phyloP scores from a whole-genome alignment of 1,140 invertebrate genomes.

The Xylocopa sonorina region DNA sequence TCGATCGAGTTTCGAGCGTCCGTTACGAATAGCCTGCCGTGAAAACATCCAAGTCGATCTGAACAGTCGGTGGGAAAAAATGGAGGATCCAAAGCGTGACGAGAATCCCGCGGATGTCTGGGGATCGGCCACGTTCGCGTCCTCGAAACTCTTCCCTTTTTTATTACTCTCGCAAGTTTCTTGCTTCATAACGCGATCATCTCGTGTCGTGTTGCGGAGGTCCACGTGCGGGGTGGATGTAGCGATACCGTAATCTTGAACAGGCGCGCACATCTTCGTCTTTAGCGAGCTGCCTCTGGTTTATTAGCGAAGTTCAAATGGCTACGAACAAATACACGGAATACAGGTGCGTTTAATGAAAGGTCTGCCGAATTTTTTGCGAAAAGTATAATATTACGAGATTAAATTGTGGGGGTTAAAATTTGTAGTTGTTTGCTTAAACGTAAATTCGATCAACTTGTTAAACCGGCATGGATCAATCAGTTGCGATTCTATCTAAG shows the following conservation, averaged over 20 bases:
- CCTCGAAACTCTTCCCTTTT: not conserved
- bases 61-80: not conserved
- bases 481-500: too few species aligned
- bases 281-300: not conserved
- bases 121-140: not conserved
- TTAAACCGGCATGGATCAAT: too few species aligned
- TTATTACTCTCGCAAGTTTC: not conserved
- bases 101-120: not conserved
- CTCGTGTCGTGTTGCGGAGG: not conserved
- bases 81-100: not conserved
- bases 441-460: too few species aligned
- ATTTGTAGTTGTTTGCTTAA: too few species aligned
- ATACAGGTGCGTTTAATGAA: not conserved
- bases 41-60: constrained; percentile 17
- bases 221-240: not conserved
- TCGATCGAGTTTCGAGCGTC: constrained; percentile 22
- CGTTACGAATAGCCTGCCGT: constrained; percentile 20
- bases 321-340: not conserved
- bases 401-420: not conserved
- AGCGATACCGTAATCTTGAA: not conserved
- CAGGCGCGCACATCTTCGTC: not conserved
- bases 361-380: not conserved
- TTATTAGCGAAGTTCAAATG: not conserved
- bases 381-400: not conserved
- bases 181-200: not conserved